Evolutionary conservation across 2,797 vertebrate genomes (phyloP).

Genomic region (Coregonus ussuriensis): DNA sequence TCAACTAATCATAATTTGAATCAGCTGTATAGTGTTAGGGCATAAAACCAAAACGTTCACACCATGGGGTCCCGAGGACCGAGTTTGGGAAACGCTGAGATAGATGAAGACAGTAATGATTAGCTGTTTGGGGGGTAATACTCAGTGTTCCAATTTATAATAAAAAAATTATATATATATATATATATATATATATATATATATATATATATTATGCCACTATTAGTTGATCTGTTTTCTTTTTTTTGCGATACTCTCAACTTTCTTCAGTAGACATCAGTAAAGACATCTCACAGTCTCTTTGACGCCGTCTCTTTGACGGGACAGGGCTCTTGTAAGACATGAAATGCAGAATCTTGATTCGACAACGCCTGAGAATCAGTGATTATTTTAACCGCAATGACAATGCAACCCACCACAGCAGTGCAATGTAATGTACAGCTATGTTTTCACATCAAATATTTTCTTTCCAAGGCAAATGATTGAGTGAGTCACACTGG

Average conservation of each 20-base stretch:
- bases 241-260: not conserved
- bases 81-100: too few relatives aligned
- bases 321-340: not conserved
- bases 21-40: too few relatives aligned
- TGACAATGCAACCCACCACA: constrained; percentile 1
- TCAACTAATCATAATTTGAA: too few relatives aligned
- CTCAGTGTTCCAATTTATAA: not conserved
- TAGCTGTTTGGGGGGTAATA: not conserved
- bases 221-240: not conserved
- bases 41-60: too few relatives aligned
- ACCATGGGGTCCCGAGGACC: too few relatives aligned
- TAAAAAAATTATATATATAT: not conserved
- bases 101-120: not conserved
- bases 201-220: not conserved
- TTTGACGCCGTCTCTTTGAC: not conserved
- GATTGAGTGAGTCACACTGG: not conserved
- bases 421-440: constrained; percentile 10
- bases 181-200: too few relatives aligned
- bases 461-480: constrained; percentile 28
- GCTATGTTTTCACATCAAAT: constrained; percentile 12
- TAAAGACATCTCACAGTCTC: not conserved
- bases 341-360: not conserved
- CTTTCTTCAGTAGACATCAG: not conserved
- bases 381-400: constrained; percentile 14
- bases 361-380: constrained; percentile 4